These are phyloP conservation scores for Hoplostethus atlanticus DNA, from an alignment of 2,797 vertebrate species.

Conservation along the genomic window DNA sequence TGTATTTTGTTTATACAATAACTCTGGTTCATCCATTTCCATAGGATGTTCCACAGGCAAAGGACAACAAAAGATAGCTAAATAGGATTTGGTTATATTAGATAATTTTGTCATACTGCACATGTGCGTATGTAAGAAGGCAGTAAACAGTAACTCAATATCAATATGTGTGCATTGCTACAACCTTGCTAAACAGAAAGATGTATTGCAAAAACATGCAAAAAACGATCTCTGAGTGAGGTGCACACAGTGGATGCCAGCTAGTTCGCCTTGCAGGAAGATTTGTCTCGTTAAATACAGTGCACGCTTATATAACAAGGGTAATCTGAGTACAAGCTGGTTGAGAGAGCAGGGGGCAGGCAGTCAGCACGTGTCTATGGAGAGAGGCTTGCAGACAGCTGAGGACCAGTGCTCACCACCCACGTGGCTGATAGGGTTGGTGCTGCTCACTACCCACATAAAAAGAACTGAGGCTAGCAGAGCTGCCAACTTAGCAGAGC, in stretches of 20 bases:
- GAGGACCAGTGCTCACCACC: conserved; percentile 65
- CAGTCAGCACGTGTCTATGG: conserved; percentile 71
- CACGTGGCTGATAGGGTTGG: conserved; percentile 58
- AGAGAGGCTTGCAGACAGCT: conserved; percentile 81
- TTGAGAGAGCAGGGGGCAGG: conserved; percentile 62
- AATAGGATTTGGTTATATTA: neutral
- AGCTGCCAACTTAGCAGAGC: conserved; percentile 42
- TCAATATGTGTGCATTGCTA: too few species aligned
- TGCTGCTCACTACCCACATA: conserved; percentile 45
- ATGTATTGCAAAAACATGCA: neutral
- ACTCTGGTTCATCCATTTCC: neutral
- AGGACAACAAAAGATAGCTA: neutral
- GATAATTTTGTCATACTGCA: neutral
- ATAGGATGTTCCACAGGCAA: neutral
- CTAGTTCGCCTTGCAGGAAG: conserved; percentile 44
- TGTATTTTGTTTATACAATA: neutral
- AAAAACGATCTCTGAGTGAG: conserved; percentile 16
- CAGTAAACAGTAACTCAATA: neutral
- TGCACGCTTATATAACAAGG: conserved; percentile 74
- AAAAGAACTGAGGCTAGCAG: conserved; percentile 52
- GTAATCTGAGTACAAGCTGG: conserved; percentile 77
- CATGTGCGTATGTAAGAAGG: neutral
- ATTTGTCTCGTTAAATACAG: conserved; percentile 64
- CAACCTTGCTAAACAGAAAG: neutral
- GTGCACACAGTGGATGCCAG: conserved; percentile 44